Evolutionary conservation across 1,140 invertebrate species (phyloP), one percentile per base, ranked within the genome.

Genomic region (Sycobia sp.): DNA sequence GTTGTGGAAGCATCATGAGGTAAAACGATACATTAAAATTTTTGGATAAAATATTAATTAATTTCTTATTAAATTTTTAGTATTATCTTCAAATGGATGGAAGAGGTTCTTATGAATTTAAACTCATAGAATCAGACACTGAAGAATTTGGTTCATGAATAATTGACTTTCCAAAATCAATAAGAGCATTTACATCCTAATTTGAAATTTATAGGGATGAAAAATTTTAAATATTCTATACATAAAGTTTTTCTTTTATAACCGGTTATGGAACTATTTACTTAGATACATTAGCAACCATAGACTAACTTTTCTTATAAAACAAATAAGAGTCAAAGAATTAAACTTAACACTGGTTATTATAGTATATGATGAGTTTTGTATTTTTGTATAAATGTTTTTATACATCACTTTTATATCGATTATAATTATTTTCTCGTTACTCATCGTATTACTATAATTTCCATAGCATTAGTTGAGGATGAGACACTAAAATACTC

Each of bases 51-150:
- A 53, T 58, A 16, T 34, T 34, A 55, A 20, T 27, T 49, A 49
- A 32, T 43, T 44, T 22, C 38, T 38, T 13, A 46, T 67, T 43
- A 25, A 58, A 53, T 69, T 84, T 82, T 50, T 65, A 82, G 86
- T 96, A 92, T 80, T 96, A 92, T 75, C 84, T 98, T 44, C 91
- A 95, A 77, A 96, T 98, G 89, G 96, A 98, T 83, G 96, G 96
- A 1, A 84, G 93, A 69, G 96, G 96, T 58, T 83, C 83, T 14
- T 97, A 91, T 75, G 89, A 92, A 65, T 98, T 95, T 76, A 90
- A 88, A 59, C 83, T 84, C 53, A 98, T 98, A 66, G 91, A 95
- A 72, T 82, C 86, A 55, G 88, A 91, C 36, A 95, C 94, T 4
- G 87, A 91, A 78, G 91, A 97, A 78, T 97, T 97, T 79, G 96